Conservation (phyloP, 2,888 invertebrate genomes). For the Troglohyphantes excavatus region DNA sequence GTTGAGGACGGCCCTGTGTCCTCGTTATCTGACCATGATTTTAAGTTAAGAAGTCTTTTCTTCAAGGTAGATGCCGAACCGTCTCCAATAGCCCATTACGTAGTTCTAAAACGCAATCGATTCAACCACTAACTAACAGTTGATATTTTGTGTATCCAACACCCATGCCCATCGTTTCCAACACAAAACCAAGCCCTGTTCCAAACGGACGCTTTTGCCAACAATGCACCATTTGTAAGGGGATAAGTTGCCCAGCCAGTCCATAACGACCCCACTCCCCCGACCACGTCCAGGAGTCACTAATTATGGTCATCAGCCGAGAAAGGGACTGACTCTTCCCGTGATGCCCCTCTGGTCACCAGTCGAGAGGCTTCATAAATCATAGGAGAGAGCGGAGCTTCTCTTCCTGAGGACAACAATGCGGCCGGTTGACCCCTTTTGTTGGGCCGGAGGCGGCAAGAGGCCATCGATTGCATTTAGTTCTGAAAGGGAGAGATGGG, state of each 20-base stretch:
- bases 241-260: not conserved
- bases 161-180: too few relatives aligned
- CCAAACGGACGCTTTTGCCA: not conserved
- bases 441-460: not conserved
- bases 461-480: slow-evolving; percentile 23
- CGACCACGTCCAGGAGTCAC: slow-evolving; percentile 33
- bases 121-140: too few relatives aligned
- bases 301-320: slow-evolving; percentile 68
- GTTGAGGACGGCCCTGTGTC: too few relatives aligned
- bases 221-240: not conserved
- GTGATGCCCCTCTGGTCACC: slow-evolving; percentile 33
- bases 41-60: too few relatives aligned
- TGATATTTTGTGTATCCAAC: too few relatives aligned
- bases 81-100: too few relatives aligned
- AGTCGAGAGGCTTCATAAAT: slow-evolving; percentile 51
- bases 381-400: slow-evolving; percentile 25
- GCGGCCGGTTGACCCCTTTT: not conserved
- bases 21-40: too few relatives aligned
- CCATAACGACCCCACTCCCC: slow-evolving; percentile 3
- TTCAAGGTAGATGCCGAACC: too few relatives aligned
- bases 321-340: not conserved
- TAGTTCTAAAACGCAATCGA: too few relatives aligned
- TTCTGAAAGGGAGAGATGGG: not conserved
- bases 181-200: not conserved
- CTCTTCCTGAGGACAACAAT: slow-evolving; percentile 43